Base-by-base conservation (phyloP, 2,888 invertebrate species). In the Yponomeuta cagnagella region DNA sequence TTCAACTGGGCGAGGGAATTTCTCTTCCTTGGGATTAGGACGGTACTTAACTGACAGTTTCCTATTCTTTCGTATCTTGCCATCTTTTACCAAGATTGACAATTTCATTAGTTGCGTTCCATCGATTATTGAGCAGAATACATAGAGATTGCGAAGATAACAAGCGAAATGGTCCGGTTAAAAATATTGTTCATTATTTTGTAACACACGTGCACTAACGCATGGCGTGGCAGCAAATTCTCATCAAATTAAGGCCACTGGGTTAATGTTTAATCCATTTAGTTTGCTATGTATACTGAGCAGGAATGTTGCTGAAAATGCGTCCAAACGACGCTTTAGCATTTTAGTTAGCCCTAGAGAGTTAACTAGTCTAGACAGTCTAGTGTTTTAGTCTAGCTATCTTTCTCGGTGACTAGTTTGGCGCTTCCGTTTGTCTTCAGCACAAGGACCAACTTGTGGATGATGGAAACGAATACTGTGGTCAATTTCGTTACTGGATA, bases 261-360 rank as follows among this genome's bases (percentile, higher is more conserved):
- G 73, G 73, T 71, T 73, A 73, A 73, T 75, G 75, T 74, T 74
- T 76, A 77, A 78, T 78, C 76, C 76, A 78, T 76, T 78, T 76
- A 71, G 71, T 70, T 64, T n/a, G n/a, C 12, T 10, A 5, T 58
- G 52, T 58, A 15, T 58, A 15, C 52, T 15, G 52, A 58, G 15
- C 52, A 15, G 52, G 52, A 58, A 58, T 58, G 52, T 15, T 58
- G 12, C 1, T 15, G 15, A 58, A 58, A 58, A 58, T 58, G 52
- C 52, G 52, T 58, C 2, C 15, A 58, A 58, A 58, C 15, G 12
- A 58, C 12, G 15, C 15, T 15, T 58, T 58, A 2, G 52, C 52
- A 4, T 58, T 58, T 58, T 58, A 15, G 52, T 58, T 15, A 58
- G 52, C 15, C 15, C 12, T 15, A 58, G 15, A 4, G 12, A 15